Conservation (phyloP, 2,888 invertebrate genomes). For the Nomada lathburiana region DNA sequence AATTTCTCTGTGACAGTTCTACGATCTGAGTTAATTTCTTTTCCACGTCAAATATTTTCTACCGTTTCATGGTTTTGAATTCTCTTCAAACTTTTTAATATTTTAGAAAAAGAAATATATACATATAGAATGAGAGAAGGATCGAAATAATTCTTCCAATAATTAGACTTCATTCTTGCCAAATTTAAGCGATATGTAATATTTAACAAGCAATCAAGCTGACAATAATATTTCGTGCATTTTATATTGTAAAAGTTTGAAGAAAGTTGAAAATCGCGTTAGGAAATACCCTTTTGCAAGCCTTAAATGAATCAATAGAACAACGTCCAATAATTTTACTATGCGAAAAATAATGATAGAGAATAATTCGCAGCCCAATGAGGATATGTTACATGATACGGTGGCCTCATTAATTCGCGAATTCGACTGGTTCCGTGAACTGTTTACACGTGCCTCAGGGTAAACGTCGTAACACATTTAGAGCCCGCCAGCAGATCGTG, state of each 20-base stretch:
- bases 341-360: not conserved
- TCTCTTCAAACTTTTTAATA: conserved; percentile 16
- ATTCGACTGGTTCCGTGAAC: conserved; percentile 31
- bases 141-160: not conserved
- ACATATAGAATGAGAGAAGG: not conserved
- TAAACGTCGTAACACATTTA: conserved; percentile 10
- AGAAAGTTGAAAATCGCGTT: not conserved
- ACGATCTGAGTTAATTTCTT: conserved; percentile 28
- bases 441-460: conserved; percentile 26
- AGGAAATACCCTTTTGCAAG: conserved; percentile 19
- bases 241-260: conserved; percentile 24
- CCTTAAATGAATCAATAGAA: conserved; percentile 34
- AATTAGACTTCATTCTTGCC: not conserved
- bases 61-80: not conserved
- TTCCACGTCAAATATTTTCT: conserved; percentile 7
- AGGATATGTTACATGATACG: not conserved
- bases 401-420: conserved; percentile 30
- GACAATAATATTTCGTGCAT: conserved; percentile 9
- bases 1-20: conserved; percentile 9
- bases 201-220: not conserved
- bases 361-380: conserved; percentile 9
- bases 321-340: conserved; percentile 34
- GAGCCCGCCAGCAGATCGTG: conserved; percentile 27
- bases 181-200: not conserved
- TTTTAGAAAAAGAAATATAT: not conserved